A percentile compares a stretch with the other conserved stretches of the same genome.
phyloP scores from a whole-genome alignment of 2,888 invertebrate species.

The Drosophila putrida region DNA sequence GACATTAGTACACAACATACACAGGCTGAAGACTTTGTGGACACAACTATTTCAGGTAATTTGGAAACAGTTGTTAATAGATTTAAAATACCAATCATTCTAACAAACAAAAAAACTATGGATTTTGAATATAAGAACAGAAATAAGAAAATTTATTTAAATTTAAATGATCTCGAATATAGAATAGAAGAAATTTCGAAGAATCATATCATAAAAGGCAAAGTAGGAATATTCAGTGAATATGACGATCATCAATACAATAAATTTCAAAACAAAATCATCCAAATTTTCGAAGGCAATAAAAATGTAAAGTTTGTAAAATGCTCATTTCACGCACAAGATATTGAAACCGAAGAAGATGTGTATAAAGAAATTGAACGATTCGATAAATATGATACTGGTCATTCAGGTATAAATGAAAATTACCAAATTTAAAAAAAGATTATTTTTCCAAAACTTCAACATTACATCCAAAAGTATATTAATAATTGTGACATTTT shows the following conservation, averaged over 20 bases:
- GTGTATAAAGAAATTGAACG: slow-evolving; percentile 33
- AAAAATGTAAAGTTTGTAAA: too few relatives aligned
- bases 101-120: slow-evolving; percentile 34
- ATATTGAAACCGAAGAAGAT: slow-evolving; percentile 24
- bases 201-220: slow-evolving; percentile 18
- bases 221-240: slow-evolving; percentile 31
- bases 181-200: slow-evolving; percentile 21
- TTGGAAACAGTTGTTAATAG: too few relatives aligned
- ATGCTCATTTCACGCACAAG: too few relatives aligned
- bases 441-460: slow-evolving; percentile 40
- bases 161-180: slow-evolving; percentile 28
- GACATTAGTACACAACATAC: too few relatives aligned
- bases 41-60: too few relatives aligned
- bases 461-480: slow-evolving; percentile 36
- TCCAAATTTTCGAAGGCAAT: neutral
- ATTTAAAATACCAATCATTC: slow-evolving; percentile 31
- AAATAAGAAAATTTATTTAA: slow-evolving; percentile 35
- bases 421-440: slow-evolving; percentile 37
- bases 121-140: slow-evolving; percentile 31
- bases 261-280: slow-evolving; percentile 29
- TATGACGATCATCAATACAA: slow-evolving; percentile 30
- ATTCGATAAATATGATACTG: slow-evolving; percentile 37
- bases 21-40: too few relatives aligned
- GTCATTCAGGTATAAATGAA: slow-evolving; percentile 33
- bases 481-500: slow-evolving; percentile 36